phyloP scores from a whole-genome alignment of 2,113 vertebrate species.

The Siniperca chuatsi region DNA sequence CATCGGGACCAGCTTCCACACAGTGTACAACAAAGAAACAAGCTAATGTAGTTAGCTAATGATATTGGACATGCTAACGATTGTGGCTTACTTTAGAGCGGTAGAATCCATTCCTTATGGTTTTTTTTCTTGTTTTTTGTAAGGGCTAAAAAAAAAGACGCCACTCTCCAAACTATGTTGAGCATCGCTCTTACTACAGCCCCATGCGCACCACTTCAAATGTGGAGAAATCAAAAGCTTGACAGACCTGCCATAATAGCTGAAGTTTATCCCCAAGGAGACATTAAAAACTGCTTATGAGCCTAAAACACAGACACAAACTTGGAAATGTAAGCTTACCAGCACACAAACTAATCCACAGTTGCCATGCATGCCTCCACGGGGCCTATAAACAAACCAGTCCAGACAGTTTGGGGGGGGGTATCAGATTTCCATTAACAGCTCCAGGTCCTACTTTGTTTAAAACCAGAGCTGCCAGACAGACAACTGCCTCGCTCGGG shows the following conservation, averaged over 20 bases:
- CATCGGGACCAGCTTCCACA: too few species aligned
- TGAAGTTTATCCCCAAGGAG: conserved; percentile 8
- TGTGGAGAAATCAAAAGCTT: background rate
- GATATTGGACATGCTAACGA: background rate
- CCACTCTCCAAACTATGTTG: background rate
- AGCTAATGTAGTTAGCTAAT: background rate
- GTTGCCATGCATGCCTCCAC: conserved; percentile 36
- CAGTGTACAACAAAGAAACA: background rate
- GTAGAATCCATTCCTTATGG: background rate
- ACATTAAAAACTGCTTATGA: conserved; percentile 25
- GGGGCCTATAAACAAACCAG: conserved; percentile 54
- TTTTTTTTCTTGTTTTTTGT: background rate
- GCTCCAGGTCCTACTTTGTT: conserved; percentile 38
- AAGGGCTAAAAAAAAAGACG: background rate
- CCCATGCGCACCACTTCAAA: background rate
- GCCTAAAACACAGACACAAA: conserved; percentile 23
- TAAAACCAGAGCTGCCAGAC: conserved; percentile 42
- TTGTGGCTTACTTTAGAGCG: background rate
- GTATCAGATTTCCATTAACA: conserved; percentile 61
- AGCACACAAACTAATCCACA: conserved; percentile 9
- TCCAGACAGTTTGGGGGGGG: conserved; percentile 43
- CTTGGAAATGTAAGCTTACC: conserved; percentile 3
- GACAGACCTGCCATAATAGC: conserved; percentile 2
- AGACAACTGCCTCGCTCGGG: background rate
- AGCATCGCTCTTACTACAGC: background rate